Conservation (phyloP, 2,113 vertebrate genomes). For the Rhynchomys soricoides region DNA sequence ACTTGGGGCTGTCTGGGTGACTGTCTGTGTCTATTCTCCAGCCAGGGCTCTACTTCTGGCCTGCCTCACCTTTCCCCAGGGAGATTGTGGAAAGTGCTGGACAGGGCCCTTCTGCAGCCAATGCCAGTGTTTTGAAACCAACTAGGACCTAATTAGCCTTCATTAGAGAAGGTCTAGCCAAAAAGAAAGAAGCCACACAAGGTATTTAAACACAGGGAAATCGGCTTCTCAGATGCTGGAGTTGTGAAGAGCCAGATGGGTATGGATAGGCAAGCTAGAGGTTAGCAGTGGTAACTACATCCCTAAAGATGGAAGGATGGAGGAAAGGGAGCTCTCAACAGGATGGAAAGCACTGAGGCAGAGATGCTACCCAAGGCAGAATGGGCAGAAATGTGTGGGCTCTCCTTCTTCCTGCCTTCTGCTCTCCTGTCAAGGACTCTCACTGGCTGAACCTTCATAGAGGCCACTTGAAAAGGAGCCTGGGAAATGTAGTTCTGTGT, state of each 20-base stretch:
- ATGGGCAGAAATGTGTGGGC: not conserved
- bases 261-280: not conserved
- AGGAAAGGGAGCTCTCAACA: not conserved
- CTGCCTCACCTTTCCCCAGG: not conserved
- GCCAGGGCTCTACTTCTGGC: not conserved
- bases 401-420: not conserved
- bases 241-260: not conserved
- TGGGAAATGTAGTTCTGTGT: constrained; percentile 64
- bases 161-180: constrained; percentile 35
- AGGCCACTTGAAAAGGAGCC: constrained; percentile 28
- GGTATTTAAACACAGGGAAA: constrained; percentile 40
- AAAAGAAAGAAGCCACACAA: constrained; percentile 35
- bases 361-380: not conserved
- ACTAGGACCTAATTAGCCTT: constrained; percentile 11
- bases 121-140: not conserved
- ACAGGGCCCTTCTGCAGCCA: not conserved
- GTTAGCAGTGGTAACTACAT: not conserved
- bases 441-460: constrained; percentile 9
- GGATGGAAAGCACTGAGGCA: not conserved
- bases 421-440: not conserved
- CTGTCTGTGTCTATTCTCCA: not conserved
- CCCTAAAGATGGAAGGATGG: not conserved
- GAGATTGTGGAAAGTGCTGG: not conserved
- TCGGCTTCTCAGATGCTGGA: not conserved
- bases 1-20: not conserved